Conservation (phyloP, 2,888 invertebrate genomes). For the Meliscaeva auricollis region DNA sequence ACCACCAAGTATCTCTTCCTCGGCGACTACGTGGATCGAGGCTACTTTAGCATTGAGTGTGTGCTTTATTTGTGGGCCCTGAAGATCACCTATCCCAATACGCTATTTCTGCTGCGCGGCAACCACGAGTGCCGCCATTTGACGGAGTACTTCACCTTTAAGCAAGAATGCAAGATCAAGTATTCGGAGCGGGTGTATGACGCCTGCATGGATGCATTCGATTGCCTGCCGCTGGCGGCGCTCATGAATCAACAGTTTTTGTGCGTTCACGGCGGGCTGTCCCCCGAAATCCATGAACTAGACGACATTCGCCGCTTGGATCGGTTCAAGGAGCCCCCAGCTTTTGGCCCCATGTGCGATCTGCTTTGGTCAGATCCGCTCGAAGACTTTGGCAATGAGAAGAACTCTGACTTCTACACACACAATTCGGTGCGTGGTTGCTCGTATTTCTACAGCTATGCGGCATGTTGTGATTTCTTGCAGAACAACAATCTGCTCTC, state of each 20-base stretch:
- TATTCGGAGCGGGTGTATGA: slow-evolving; percentile 99
- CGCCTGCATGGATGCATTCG: slow-evolving; percentile 99
- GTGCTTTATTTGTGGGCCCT: slow-evolving; percentile 99
- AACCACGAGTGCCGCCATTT: slow-evolving; percentile 99
- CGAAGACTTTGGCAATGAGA: slow-evolving; percentile 99
- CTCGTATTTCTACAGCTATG: slow-evolving; percentile 99
- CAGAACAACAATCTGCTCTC: slow-evolving; percentile 99
- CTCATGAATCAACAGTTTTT: slow-evolving; percentile 99
- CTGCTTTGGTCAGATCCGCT: slow-evolving; percentile 99
- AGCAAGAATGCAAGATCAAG: slow-evolving; percentile 99
- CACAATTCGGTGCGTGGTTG: slow-evolving; percentile 99
- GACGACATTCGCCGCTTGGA: slow-evolving; percentile 99
- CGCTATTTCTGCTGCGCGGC: slow-evolving; percentile 99
- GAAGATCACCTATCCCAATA: slow-evolving; percentile 98
- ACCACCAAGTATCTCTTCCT: slow-evolving; percentile 99
- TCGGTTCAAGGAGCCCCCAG: slow-evolving; percentile 99
- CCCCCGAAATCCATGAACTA: slow-evolving; percentile 99
- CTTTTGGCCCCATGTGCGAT: slow-evolving; percentile 99
- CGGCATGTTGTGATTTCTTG: slow-evolving; percentile 99
- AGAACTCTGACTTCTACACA: slow-evolving; percentile 99
- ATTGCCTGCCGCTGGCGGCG: slow-evolving; percentile 99
- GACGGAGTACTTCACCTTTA: slow-evolving; percentile 99
- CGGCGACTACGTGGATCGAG: slow-evolving; percentile 99
- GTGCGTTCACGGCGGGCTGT: slow-evolving; percentile 99
- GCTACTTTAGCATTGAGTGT: slow-evolving; percentile 93